These are phyloP conservation scores for Melanophora roralis DNA, from an alignment of 2,888 invertebrate species.

Conservation along the genomic window DNA sequence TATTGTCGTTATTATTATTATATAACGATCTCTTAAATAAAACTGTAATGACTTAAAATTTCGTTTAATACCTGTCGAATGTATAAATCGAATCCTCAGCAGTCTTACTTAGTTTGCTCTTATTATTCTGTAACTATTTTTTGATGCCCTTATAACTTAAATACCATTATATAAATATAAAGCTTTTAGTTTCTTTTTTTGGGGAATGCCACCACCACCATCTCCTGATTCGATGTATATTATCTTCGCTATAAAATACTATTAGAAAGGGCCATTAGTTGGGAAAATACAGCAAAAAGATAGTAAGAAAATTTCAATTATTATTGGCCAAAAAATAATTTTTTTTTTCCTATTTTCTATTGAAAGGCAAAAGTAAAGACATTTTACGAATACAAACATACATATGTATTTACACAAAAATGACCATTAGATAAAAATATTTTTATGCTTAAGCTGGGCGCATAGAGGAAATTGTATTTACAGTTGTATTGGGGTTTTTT, in stretches of 20 bases:
- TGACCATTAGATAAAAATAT: slow-evolving; percentile 57
- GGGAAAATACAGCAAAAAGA: not conserved
- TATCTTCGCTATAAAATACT: slow-evolving; percentile 2
- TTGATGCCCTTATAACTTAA: slow-evolving; percentile 51
- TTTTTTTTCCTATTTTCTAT: slow-evolving; percentile 45
- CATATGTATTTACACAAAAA: no score
- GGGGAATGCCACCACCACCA: not conserved
- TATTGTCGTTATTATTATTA: not conserved
- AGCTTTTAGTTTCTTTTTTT: slow-evolving; percentile 46
- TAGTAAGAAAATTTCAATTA: slow-evolving; percentile 55
- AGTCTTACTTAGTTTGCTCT: not conserved
- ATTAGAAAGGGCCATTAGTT: slow-evolving; percentile 54
- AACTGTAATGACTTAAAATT: not conserved
- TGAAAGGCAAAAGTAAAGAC: slow-evolving; percentile 26
- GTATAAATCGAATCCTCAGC: not conserved
- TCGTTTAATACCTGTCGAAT: not conserved
- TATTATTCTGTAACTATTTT: not conserved
- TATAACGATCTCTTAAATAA: not conserved
- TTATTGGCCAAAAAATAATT: slow-evolving; percentile 57
- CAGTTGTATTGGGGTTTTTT: not conserved
- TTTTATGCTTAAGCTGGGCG: not conserved
- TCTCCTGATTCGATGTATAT: not conserved
- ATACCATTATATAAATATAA: slow-evolving; percentile 59
- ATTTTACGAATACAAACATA: not conserved
- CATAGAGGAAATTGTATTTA: not conserved